Evolutionary conservation across 2,888 invertebrate genomes (phyloP), one percentile per base, ranked within the genome.

Genomic region (Elmis aenea): DNA sequence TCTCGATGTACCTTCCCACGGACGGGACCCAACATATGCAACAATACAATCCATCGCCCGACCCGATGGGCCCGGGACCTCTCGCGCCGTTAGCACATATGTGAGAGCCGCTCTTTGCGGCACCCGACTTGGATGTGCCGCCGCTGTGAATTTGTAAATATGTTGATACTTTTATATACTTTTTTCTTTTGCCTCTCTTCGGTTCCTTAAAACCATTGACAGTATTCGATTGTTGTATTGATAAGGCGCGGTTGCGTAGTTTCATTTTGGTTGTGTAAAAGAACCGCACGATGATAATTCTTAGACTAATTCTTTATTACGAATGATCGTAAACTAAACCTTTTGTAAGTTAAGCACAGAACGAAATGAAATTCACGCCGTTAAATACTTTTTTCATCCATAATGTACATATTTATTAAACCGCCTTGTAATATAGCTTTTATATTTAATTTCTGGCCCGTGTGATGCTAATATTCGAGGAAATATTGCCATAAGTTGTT

Each of bases 1-100:
- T 84, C 63, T 80, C 77, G 52, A 82, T 84, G 81, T 84, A 84
- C 70, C 73, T 84, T 62, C 79, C 78, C 1, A 74, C 75, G 34
- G 83, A 83, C 61, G 77, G 77, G 49, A 76, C 74, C 41, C 76
- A 76, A 63, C 78, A 79, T 66, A 76, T 77, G 73, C 75, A 66
- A 74, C 76, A 63, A 73, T 81, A 71, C 76, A 79, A 74, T 76
- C 77, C 74, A 49, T 77, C 74, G 67, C 77, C 70, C 16, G 71
- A 72, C 69, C 78, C 81, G 59, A 77, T 83, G 64, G 77, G 76
- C 53, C 75, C 75, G 28, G 77, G 79, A 50, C 73, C 79, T 33
- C 62, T 72, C 54, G 71, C 68, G 48, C 74, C 72, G 48, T 68
- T 81, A 48, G 71, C 79, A 58, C 80, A 81, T 62, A 81, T 82